These are phyloP conservation scores for Thinocorus orbignyianus DNA, from an alignment of 2,113 vertebrate species.

Conservation along the genomic window DNA sequence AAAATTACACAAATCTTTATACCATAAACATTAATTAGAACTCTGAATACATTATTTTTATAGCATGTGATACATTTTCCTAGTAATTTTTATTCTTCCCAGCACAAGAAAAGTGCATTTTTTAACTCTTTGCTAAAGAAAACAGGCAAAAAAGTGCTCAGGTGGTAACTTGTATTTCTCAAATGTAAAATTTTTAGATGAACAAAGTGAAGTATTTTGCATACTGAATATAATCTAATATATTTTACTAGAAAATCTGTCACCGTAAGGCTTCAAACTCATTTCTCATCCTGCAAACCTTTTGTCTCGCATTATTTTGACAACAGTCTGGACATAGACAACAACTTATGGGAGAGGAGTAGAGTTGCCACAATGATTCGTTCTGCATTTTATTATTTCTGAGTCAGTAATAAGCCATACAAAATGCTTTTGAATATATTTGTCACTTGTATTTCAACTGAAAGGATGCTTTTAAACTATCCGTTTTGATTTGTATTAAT, in stretches of 20 bases:
- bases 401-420: neutral
- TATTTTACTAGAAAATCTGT: neutral
- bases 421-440: neutral
- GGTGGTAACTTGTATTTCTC: neutral
- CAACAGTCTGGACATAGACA: neutral
- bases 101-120: neutral
- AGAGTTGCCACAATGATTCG: neutral
- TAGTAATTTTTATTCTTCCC: neutral
- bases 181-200: neutral
- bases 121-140: neutral
- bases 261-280: neutral
- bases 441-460: neutral
- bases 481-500: neutral
- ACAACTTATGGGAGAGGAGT: neutral
- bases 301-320: neutral
- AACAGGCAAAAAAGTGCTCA: neutral
- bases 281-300: neutral
- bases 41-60: neutral
- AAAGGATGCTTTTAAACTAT: neutral
- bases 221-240: neutral
- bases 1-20: neutral
- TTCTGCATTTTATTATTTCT: conserved; percentile 24
- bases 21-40: neutral
- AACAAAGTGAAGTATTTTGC: neutral
- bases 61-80: neutral